Base-by-base conservation (phyloP, 2,797 vertebrate species). In the Oreochromis grahami region DNA sequence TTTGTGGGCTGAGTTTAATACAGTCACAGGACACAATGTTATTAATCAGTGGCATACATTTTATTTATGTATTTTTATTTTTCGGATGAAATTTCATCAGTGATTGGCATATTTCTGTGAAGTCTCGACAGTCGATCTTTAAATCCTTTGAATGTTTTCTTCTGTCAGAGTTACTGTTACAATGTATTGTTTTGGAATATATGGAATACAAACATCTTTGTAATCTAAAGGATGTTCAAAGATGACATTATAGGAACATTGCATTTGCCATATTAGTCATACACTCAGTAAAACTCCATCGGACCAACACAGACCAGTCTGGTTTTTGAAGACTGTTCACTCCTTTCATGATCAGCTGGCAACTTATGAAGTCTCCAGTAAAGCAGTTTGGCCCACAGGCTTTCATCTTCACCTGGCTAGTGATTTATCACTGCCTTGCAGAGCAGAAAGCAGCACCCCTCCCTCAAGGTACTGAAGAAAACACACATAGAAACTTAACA, bases 341-440 rank as follows among this genome's bases (percentile, higher is more conserved):
- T 84, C 85, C 89, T 94, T 93, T 92, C 86, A 90, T 92, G 94
- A 94, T 94, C 94, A 92, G 86, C 90, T 91, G 86, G 91, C 65
- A 84, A 91, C 88, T 93, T 88, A 89, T 87, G 85, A 92, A 94
- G 90, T 86, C 91, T 87, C 90, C 84, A 89, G 90, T 93, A 89
- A 93, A 93, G 93, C 89, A 88, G 86, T 92, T 91, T 92, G 86
- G 88, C 92, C 92, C 88, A 85, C 65, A 90, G 91, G 88, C 93
- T 94, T 93, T 94, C 91, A 94, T 94, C 91, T 93, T 92, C 82
- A 94, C 92, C 94, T 94, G 90, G 91, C 90, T 88, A 81, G 89
- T 91, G 89, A 94, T 93, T 94, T 94, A 94, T 94, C 91, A 88
- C 91, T 80, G 87, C 91, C 85, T 92, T 89, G 86, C 91, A 93